Evolutionary conservation across 2,113 vertebrate genomes (phyloP), one percentile per base, ranked within the genome.

Genomic region (Panthera tigris): DNA sequence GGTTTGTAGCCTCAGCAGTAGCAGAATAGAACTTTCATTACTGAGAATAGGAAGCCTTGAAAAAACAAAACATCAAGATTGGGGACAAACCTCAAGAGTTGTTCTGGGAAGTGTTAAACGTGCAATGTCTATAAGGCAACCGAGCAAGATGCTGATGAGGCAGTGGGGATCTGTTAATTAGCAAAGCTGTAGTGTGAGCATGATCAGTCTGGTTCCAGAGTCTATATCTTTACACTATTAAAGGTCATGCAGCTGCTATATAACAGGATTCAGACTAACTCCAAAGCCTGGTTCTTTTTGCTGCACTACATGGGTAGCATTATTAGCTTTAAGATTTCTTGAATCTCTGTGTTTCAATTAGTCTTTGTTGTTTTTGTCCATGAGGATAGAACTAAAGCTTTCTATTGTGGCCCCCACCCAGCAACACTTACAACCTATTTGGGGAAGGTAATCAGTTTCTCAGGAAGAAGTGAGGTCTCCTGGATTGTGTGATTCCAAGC

Each of bases 281-380:
- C 33, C 6, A 36, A 48, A 68, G 1, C 41, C 52, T 88, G 61
- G 1, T 29, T 95, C 29, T 36, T 93, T 91, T 52, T 61, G 33
- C 4, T 74, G 8, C 10, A 57, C 11, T 7, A 11, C 29, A 33
- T 12, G 23, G 4, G 8, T 78, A 57, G 33, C 11, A 14, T 63
- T 93, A 83, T n/a, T 94, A 85, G 10, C 25, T 63, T 91, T 69
- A 95, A 74, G 21, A 80, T 90, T 95, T 92, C 48, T 76, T 39
- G 39, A 92, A 48, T 94, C 9, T 89, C 25, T 66, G 25, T 80
- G 18, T 19, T 86, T 96, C 7, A 15, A 19, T 94, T 66, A 55
- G 29, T 85, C 63, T 96, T 91, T 65, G 3, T 1, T 52, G 85
- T 68, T 96, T 92, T 95, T 78, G 19, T 61, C n/a, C 11, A 1